These are phyloP conservation scores for Arvicanthis niloticus DNA, from an alignment of 2,113 vertebrate species.

Conservation along the genomic window DNA sequence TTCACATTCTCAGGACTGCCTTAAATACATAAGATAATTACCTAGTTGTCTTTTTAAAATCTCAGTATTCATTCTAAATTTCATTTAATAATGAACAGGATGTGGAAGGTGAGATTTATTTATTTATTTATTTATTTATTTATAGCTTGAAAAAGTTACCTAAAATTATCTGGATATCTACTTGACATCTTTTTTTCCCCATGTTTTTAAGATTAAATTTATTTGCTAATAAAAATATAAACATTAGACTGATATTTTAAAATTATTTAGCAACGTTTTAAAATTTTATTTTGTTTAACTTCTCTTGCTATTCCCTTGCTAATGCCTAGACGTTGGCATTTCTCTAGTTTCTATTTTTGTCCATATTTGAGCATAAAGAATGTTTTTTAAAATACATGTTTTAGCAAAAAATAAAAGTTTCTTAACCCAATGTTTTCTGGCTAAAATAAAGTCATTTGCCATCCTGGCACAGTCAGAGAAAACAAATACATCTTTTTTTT, in stretches of 20 bases:
- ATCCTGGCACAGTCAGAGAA: not conserved
- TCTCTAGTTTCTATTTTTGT: not conserved
- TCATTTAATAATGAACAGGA: not conserved
- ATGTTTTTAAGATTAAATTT: not conserved
- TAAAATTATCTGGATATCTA: not conserved
- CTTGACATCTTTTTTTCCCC: not conserved
- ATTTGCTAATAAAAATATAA: conserved; percentile 35
- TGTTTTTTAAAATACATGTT: not conserved
- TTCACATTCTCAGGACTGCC: not conserved
- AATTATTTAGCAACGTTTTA: not conserved
- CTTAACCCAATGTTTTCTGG: not conserved
- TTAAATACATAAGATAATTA: conserved; percentile 7
- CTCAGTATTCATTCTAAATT: not conserved
- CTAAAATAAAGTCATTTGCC: not conserved
- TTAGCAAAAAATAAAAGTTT: not conserved
- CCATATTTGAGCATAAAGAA: not conserved
- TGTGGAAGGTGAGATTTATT: not conserved
- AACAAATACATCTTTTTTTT: not conserved
- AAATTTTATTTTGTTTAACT: not conserved
- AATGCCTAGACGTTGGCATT: not conserved
- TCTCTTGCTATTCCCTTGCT: not conserved
- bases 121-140: not conserved
- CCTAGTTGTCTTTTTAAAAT: not conserved
- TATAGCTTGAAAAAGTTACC: not conserved
- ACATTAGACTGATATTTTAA: not conserved